Percentiles rank a stretch among this genome's conserved stretches.
These are phyloP conservation scores for Eupithecia inturbata DNA, from an alignment of 2,888 invertebrate species.

Conservation along the genomic window DNA sequence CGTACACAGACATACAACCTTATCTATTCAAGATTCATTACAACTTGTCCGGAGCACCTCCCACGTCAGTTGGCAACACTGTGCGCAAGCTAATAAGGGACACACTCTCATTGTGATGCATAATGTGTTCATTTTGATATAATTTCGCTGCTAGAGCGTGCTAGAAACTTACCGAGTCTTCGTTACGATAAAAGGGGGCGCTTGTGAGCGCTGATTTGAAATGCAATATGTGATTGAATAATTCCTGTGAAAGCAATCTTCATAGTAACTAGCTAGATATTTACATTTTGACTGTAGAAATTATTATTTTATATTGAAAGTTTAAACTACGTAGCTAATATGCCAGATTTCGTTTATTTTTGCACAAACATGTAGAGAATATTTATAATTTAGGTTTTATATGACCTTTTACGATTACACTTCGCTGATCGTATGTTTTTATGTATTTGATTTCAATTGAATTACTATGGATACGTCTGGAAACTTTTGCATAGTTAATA, in stretches of 20 bases:
- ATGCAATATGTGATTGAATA: conserved; percentile 34
- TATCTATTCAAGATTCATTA: conserved; percentile 97
- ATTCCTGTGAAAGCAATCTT: conserved; percentile 28
- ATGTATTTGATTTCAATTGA: conserved; percentile 18
- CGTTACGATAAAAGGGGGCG: conserved; percentile 20
- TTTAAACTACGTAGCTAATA: neutral
- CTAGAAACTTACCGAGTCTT: conserved; percentile 26
- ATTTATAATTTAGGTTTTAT: conserved; percentile 32
- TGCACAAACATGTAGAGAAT: conserved; percentile 34
- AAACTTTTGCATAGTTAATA: conserved; percentile 3
- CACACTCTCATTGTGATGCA: conserved; percentile 89
- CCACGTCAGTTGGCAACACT: conserved; percentile 93
- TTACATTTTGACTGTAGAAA: conserved; percentile 28
- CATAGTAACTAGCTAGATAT: conserved; percentile 18
- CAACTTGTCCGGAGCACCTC: conserved; percentile 90
- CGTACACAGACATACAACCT: conserved; percentile 96
- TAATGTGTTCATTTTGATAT: conserved; percentile 41
- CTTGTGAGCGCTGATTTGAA: conserved; percentile 17
- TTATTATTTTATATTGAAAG: conserved; percentile 16
- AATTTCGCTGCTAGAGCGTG: conserved; percentile 30
- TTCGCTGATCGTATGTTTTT: conserved; percentile 12
- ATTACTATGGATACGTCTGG: conserved; percentile 15
- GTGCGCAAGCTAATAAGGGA: conserved; percentile 95
- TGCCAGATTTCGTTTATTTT: conserved; percentile 30
- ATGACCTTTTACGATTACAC: conserved; percentile 21